Base-by-base conservation (phyloP, 2,113 vertebrate species). In the Rhinopomastus cyanomelas region DNA sequence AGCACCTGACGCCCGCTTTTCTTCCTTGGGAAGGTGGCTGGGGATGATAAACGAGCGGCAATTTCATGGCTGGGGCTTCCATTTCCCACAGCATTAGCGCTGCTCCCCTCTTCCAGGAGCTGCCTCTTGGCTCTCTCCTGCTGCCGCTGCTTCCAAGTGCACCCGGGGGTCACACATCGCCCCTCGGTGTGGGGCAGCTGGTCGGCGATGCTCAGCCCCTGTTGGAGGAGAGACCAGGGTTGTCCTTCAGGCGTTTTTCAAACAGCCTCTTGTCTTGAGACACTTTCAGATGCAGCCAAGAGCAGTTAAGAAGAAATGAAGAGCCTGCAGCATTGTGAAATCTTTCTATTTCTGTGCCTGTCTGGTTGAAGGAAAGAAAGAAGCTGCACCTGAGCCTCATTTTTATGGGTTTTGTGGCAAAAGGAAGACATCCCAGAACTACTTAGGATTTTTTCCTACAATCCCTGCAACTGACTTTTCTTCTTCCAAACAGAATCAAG, bases 21-120 rank as follows among this genome's bases (percentile, higher is more conserved):
- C 96, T 95, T 93, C 89, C 96, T 94, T 90, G 42, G 95, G 88
- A 91, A 98, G 97, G 90, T 95, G 86, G 83, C 94, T 82, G 92
- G 88, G 95, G 96, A 95, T 97, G 97, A 98, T 97, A 98, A 97
- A 98, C 96, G 97, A 96, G 88, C 88, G 92, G 96, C 93, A 97
- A 98, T 98, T 97, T 98, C 96, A 98, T 96, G 97, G 97, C 96
- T 93, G 94, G 96, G 96, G 95, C 95, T 96, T 97, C 97, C 97
- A 97, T 98, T 97, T 97, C 92, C 77, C 86, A 89, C 97, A 97
- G 96, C 96, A 97, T 97, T 95, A 96, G 91, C 30, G 61, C 90
- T 93, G 85, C 94, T 97, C 96, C 94, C 97, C 71, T 76, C 96
- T 96, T 94, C 94, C 48, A 26, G 95, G 96, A 88, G 96, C 96